phyloP scores from a whole-genome alignment of 2,888 invertebrate species.

The Oscheius sp. region DNA sequence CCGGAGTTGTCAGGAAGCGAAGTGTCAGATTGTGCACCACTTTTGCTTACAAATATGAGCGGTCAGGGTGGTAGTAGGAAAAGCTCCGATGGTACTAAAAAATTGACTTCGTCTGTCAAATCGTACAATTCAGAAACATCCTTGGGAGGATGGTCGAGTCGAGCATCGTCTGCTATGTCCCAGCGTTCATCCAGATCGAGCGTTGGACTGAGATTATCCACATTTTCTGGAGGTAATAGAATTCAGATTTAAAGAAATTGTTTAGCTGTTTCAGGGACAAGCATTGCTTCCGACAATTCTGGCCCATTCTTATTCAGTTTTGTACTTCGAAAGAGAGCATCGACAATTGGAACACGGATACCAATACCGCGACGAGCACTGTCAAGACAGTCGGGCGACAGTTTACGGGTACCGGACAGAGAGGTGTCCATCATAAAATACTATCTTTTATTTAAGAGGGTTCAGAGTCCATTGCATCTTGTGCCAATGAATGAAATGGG shows the following conservation, averaged over 20 bases:
- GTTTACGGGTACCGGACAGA: conserved; percentile 70
- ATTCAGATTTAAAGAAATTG: conserved; percentile 20
- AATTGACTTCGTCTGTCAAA: no score
- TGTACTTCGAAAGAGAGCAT: conserved; percentile 71
- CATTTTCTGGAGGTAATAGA: conserved; percentile 63
- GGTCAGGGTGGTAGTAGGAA: conserved; percentile 54
- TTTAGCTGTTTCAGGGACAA: conserved; percentile 55
- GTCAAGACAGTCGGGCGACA: conserved; percentile 69
- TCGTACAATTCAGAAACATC: conserved; percentile 62
- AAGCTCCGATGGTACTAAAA: conserved; percentile 54
- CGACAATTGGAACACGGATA: conserved; percentile 72
- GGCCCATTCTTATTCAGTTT: conserved; percentile 73
- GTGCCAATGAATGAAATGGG: conserved; percentile 71
- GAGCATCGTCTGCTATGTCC: conserved; percentile 71
- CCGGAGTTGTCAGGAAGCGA: conserved; percentile 65
- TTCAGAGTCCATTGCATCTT: conserved; percentile 66
- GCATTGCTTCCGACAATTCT: conserved; percentile 72
- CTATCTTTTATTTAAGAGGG: background rate
- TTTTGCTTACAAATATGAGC: conserved; percentile 58
- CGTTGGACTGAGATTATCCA: conserved; percentile 69
- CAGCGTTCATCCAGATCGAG: conserved; percentile 68
- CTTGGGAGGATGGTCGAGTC: conserved; percentile 70
- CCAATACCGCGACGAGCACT: conserved; percentile 69
- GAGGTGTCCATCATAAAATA: conserved; percentile 53
- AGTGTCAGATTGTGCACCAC: conserved; percentile 71